These are phyloP conservation scores for Nephrotoma guestfalica DNA, from an alignment of 2,888 invertebrate species.

Conservation along the genomic window DNA sequence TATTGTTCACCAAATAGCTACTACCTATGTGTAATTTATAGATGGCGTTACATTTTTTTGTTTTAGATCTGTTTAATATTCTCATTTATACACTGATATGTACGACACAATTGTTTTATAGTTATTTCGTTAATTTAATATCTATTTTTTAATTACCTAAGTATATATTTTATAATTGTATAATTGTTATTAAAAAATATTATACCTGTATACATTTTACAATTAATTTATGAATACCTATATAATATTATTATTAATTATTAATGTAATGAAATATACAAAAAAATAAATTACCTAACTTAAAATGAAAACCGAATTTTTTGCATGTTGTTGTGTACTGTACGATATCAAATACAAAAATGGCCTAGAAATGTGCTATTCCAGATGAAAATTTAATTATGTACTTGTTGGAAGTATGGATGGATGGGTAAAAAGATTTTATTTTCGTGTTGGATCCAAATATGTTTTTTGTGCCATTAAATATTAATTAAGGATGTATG, in stretches of 20 bases:
- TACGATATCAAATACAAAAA: neutral
- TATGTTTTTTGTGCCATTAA: neutral
- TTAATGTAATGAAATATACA: neutral
- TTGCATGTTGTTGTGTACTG: neutral
- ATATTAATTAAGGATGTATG: neutral
- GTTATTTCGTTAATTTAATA: neutral
- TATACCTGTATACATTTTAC: neutral
- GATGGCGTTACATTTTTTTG: neutral
- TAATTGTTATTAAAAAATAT: neutral
- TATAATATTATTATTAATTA: neutral
- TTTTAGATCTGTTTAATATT: neutral
- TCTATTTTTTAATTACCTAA: neutral
- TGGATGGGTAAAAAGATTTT: neutral
- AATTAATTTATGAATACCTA: neutral
- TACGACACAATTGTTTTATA: neutral
- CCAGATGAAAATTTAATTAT: neutral
- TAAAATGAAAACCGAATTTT: neutral
- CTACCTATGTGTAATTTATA: too few species aligned
- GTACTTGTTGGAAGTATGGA: neutral
- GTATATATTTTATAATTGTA: neutral
- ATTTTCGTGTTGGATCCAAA: neutral
- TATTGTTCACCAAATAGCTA: too few species aligned
- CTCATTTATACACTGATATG: neutral
- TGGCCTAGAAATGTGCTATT: neutral
- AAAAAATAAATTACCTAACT: neutral